Base-by-base conservation (phyloP, 2,888 invertebrate genomes). In the Siphlonurus alternatus region DNA sequence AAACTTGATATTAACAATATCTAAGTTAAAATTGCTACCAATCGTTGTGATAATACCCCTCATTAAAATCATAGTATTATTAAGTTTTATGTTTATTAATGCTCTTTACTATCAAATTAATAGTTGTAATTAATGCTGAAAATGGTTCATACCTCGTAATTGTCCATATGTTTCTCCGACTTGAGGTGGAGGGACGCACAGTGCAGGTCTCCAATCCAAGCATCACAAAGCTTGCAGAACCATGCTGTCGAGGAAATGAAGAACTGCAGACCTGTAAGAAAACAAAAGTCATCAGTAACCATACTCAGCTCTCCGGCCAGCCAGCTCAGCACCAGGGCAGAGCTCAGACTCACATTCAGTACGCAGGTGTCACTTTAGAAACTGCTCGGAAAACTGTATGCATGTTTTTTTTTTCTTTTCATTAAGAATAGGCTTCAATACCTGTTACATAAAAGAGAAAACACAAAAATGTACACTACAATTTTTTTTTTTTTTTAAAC, bases 171-270 rank as follows among this genome's bases (percentile, higher is more conserved):
- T 23, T 80, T 77, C 66, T 85, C 79, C 0, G 89, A 89, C 74
- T 91, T 91, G 66, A 93, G 80, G 76, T 93, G 93, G 1, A 88
- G 83, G 10, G 89, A 89, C 0, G 92, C 92, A 74, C 92, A 91
- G 75, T 91, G 90, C 66, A 90, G 79, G 74, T 93, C 93, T 0
- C 92, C 93, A 71, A 93, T 90, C 86, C 92, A 93, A 70, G 84
- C 80, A 73, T 88, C 86, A 72, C 93, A 93, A 67, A 93, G 79
- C 74, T 90, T 89, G 78, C 93, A 93, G 77, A 88, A 93, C 92
- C 92, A 93, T 25, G 91, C 87, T 3, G 88, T 87, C 0, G 91
- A 86, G 1, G 92, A 88, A 69, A 89, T 87, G 77, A 93, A 88
- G 79, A 92, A 92, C 74, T 92, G 90, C 66, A 92, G 79, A 53